phyloP scores from a whole-genome alignment of 2,888 invertebrate species.

The Arctia plantaginis region DNA sequence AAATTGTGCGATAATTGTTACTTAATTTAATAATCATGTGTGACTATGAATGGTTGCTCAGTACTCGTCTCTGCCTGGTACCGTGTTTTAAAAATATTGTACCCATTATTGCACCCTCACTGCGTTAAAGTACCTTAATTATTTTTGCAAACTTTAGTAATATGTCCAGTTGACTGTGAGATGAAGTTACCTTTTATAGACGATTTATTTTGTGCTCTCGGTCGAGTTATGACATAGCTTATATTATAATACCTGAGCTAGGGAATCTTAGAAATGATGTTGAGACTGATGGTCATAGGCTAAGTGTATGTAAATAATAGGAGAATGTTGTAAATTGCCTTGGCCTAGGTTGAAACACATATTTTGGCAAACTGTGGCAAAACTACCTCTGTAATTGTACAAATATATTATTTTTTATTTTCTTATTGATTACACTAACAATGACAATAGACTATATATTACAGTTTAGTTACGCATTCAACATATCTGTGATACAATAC shows the following conservation, averaged over 20 bases:
- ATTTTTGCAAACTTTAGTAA: conserved; percentile 68
- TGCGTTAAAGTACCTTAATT: conserved; percentile 68
- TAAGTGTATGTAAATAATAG: conserved; percentile 86
- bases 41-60: conserved; percentile 82
- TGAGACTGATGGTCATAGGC: conserved; percentile 86
- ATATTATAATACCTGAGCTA: conserved; percentile 77
- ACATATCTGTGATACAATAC: conserved; percentile 85
- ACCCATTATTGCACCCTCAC: conserved; percentile 69
- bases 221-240: conserved; percentile 76
- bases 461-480: conserved; percentile 74
- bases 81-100: conserved; percentile 75
- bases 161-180: conserved; percentile 81
- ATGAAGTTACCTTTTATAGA: conserved; percentile 81
- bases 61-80: conserved; percentile 75
- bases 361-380: conserved; percentile 78
- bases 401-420: conserved; percentile 54
- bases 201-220: conserved; percentile 79
- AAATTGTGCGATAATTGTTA: conserved; percentile 84
- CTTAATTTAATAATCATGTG: conserved; percentile 82
- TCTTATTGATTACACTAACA: conserved; percentile 54
- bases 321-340: conserved; percentile 83
- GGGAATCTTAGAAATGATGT: conserved; percentile 80
- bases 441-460: conserved; percentile 69
- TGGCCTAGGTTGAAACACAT: conserved; percentile 84
- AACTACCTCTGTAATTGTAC: conserved; percentile 68